Evolutionary conservation across 2,113 vertebrate genomes (phyloP).

Genomic region (Eira barbara): DNA sequence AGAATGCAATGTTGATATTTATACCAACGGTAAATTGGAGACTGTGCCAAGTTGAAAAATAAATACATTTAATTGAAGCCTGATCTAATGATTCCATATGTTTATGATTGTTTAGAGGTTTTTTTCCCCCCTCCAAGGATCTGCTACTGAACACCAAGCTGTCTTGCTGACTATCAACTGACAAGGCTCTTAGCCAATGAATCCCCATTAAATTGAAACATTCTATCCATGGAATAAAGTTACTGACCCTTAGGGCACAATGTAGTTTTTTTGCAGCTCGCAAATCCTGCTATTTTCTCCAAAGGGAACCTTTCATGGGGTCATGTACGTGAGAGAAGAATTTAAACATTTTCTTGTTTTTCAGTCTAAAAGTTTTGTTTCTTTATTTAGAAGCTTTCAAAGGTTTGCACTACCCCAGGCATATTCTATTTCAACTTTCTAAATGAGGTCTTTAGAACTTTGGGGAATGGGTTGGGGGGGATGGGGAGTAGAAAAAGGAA

Average conservation of each 20-base stretch:
- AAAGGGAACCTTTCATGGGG: slow-evolving; percentile 14
- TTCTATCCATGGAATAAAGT: slow-evolving; percentile 35
- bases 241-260: slow-evolving; percentile 1
- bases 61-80: not conserved
- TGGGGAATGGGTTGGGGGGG: not conserved
- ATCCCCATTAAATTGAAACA: slow-evolving; percentile 13
- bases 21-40: not conserved
- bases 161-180: not conserved
- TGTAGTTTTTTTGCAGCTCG: not conserved
- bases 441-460: slow-evolving; percentile 36
- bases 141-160: not conserved
- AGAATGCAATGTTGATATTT: not conserved
- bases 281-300: not conserved
- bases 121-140: not conserved
- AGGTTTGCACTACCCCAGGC: slow-evolving; percentile 3
- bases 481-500: not conserved
- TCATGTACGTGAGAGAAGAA: slow-evolving; percentile 41
- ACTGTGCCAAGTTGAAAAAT: not conserved
- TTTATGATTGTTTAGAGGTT: not conserved
- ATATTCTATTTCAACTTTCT: slow-evolving; percentile 51
- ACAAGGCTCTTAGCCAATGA: not conserved
- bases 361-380: slow-evolving; percentile 52
- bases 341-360: slow-evolving; percentile 53
- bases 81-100: not conserved
- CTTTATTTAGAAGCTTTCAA: slow-evolving; percentile 62